A percentile compares a stretch with the other conserved stretches of the same genome.
Evolutionary conservation across 2,113 vertebrate species (phyloP).

Genomic region (Morone saxatilis): DNA sequence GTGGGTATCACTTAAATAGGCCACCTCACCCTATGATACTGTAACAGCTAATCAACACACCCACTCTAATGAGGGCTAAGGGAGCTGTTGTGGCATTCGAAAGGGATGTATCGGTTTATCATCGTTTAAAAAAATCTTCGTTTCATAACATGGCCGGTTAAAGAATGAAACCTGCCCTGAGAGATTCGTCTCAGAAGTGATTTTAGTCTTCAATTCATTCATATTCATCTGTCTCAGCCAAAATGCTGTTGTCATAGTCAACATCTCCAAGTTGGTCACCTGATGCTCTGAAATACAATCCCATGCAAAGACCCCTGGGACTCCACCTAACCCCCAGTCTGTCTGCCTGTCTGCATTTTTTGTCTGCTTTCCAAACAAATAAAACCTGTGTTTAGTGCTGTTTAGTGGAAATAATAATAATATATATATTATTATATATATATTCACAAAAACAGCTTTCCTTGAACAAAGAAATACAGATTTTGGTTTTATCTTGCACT

Average conservation of each 20-base stretch:
- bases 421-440: neutral
- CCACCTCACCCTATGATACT: constrained; percentile 39
- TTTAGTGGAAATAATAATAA: neutral
- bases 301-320: constrained; percentile 1
- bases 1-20: constrained; percentile 64
- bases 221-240: constrained; percentile 12
- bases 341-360: constrained; percentile 11
- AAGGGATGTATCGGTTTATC: neutral
- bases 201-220: neutral
- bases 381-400: neutral
- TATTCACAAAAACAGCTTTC: neutral
- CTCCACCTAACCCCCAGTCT: constrained; percentile 1
- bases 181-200: neutral
- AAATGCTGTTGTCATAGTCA: constrained; percentile 5
- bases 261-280: constrained; percentile 10
- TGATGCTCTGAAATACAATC: constrained; percentile 28
- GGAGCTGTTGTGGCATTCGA: neutral
- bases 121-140: neutral
- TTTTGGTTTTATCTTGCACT: neutral
- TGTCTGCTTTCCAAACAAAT: constrained; percentile 17
- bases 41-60: constrained; percentile 38
- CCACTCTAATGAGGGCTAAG: constrained; percentile 29
- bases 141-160: neutral
- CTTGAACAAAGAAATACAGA: neutral
- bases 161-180: neutral